These are phyloP conservation scores for Drosophila lini DNA, from an alignment of 1,140 invertebrate species.

Conservation along the genomic window DNA sequence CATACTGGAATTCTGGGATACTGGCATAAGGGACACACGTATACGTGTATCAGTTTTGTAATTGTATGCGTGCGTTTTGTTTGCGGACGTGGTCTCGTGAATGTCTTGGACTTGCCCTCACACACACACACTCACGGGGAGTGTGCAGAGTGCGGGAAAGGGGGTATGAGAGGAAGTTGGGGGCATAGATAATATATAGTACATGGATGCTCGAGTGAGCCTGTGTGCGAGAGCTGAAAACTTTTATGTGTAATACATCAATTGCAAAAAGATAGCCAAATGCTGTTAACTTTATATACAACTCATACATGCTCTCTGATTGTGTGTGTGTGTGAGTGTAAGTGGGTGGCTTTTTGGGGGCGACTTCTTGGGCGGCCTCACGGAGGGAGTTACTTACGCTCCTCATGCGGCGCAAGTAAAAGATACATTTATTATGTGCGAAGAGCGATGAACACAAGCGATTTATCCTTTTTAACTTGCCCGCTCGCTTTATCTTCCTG, in stretches of 20 bases:
- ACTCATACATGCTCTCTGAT: conserved; percentile 42
- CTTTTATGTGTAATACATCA: conserved; percentile 84
- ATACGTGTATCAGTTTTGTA: conserved; percentile 74
- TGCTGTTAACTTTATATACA: conserved; percentile 83
- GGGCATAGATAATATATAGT: conserved; percentile 52
- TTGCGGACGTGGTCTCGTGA: conserved; percentile 73
- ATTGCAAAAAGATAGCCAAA: conserved; percentile 84
- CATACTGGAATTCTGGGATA: background rate
- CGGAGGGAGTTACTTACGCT: conserved; percentile 74
- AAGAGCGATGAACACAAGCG: conserved; percentile 83
- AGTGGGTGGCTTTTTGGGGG: conserved; percentile 28
- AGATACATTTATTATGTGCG: conserved; percentile 84
- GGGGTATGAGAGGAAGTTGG: conserved; percentile 1
- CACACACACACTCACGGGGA: conserved; percentile 17
- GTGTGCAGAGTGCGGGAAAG: background rate
- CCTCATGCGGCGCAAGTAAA: conserved; percentile 76
- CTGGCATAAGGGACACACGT: conserved; percentile 41
- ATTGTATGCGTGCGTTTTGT: conserved; percentile 81
- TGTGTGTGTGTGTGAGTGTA: conserved; percentile 12
- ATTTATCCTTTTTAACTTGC: conserved; percentile 84
- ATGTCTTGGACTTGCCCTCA: conserved; percentile 72
- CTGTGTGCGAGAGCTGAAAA: conserved; percentile 65
- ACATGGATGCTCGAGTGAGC: conserved; percentile 50
- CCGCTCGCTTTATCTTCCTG: conserved; percentile 47
- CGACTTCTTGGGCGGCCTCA: conserved; percentile 33